Base-by-base conservation (phyloP, 2,888 invertebrate genomes). In the Apamea anceps region DNA sequence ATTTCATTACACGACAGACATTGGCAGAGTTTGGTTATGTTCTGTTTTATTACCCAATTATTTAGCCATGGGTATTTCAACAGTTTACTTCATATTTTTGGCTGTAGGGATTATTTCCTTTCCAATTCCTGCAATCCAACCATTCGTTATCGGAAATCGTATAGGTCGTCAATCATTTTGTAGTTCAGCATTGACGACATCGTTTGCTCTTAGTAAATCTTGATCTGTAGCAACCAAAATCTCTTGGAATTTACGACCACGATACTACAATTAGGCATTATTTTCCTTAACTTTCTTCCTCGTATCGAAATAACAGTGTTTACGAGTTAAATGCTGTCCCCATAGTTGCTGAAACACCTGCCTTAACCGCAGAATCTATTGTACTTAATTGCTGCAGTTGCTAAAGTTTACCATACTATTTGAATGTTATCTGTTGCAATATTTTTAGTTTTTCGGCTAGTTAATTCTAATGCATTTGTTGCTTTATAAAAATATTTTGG, bases 291-390 rank as follows among this genome's bases (percentile, higher is more conserved):
- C 4, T 68, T 75, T 77, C 63, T 74, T 72, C 62, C 45, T 71
- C 10, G 12, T 72, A 63, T 79, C 68, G 0, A 76, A 82, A 76
- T 72, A 77, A 71, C 51, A 75, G 54, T 80, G 51, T 89, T 81
- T 79, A 78, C 63, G 48, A 78, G 45, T 81, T 72, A 37, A 77
- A 65, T 65, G 28, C 25, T 48, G 66, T 82, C 71, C 57, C 62
- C 75, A 77, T 76, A 81, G 71, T 72, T 85, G 63, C 67, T 67
- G 66, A 57, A 77, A 81, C 88, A 89, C 75, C 89, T 81, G 86
- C 54, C 57, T 78, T 75, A 5, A 79, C 88, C 76, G 72, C 77
- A 79, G 37, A 77, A 81, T 82, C 75, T 78, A 85, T 85, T 88
- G 71, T 79, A 79, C 68, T 72, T 73, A 85, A 80, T 82, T 77